Base-by-base conservation (phyloP, 2,797 vertebrate species). In the Cheirogaleus major region DNA sequence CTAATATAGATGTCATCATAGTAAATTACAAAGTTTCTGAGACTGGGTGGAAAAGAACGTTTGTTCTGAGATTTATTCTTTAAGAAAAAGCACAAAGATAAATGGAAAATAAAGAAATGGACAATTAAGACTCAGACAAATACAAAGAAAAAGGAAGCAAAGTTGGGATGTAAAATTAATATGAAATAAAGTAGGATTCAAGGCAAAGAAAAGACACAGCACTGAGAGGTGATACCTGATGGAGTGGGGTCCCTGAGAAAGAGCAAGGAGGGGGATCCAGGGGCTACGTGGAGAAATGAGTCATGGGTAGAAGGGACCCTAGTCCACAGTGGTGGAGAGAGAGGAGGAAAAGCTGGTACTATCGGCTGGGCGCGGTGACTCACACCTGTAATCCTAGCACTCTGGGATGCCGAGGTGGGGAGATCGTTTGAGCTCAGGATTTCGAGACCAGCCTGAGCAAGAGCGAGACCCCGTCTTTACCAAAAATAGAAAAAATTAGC, bases 71-170 rank as follows among this genome's bases (percentile, higher is more conserved):
- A 48, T 57, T 22, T 12, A 5, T 79, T 87, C 73, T 92, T 81
- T 83, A 90, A 90, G 20, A 27, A 63, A 91, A 89, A 59, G 15
- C 35, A 63, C 57, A 89, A 30, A 95, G 72, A 87, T 78, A 85
- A 85, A 85, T 38, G 59, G 67, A 75, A 93, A 65, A 67, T 23
- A 20, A 32, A 86, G 3, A 30, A 83, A 81, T 65, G 11, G 67
- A 12, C 48, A 76, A 88, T 69, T 91, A 69, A 72, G 89, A 95
- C 9, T 79, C 41, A 78, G 50, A 67, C 41, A 93, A 87, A 91
- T 81, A 23, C 20, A 22, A 83, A 57, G 14, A 48, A 84, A 55
- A 27, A 63, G 27, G 13, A 81, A 79, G 38, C 48, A 14, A 86
- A 59, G 32, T 22, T 8, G 7, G 27, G 13, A 0, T 27, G 2